Conservation (phyloP, 2,113 vertebrate species). For the Paradoxurus hermaphroditus region DNA sequence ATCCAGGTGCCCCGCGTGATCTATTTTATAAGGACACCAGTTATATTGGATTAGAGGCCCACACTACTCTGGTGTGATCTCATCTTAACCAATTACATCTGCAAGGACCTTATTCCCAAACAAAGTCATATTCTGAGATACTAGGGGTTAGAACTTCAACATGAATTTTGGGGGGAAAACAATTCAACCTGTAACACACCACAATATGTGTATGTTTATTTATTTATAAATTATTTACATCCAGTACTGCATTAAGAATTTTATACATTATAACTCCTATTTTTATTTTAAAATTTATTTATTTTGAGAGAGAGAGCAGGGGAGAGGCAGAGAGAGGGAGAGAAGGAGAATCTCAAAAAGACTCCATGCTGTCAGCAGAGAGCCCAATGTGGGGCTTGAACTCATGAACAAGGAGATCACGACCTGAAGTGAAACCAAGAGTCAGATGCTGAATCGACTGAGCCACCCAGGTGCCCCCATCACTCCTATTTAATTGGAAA, state of each 20-base stretch:
- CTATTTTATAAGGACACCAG: not conserved
- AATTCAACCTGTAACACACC: not conserved
- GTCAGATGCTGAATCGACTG: too few species aligned
- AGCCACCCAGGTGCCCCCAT: not conserved
- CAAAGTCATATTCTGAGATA: not conserved
- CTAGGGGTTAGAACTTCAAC: not conserved
- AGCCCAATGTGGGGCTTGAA: too few species aligned
- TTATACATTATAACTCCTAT: not conserved
- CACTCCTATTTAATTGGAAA: not conserved
- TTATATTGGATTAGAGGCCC: not conserved
- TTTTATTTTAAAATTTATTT: not conserved
- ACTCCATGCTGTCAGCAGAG: too few species aligned
- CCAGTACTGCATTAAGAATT: not conserved
- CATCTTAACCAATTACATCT: not conserved
- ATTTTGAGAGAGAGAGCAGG: too few species aligned
- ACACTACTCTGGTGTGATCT: not conserved
- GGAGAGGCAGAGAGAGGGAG: too few species aligned
- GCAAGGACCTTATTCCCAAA: not conserved
- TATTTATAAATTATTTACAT: not conserved
- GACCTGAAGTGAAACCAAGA: too few species aligned
- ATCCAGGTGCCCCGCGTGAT: too few species aligned
- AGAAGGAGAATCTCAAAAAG: too few species aligned
- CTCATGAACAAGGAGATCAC: too few species aligned
- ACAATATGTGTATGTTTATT: not conserved
- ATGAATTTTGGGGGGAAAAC: not conserved